Evolutionary conservation across 2,888 invertebrate species (phyloP).

Genomic region (Clunio marinus): DNA sequence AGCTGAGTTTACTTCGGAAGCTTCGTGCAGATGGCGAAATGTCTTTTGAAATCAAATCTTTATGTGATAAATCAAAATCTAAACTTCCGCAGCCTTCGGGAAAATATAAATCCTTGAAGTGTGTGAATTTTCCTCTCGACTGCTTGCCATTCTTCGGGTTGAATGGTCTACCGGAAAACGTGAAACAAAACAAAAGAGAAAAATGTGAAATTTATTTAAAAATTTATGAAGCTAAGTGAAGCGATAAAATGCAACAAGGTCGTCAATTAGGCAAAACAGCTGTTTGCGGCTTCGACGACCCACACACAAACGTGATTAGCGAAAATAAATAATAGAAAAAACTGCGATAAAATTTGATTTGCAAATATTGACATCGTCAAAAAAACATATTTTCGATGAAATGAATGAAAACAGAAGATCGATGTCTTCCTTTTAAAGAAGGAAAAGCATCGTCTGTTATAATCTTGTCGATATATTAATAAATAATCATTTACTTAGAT

Average conservation of each 20-base stretch:
- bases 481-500: constrained; percentile 29
- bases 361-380: too few relatives aligned
- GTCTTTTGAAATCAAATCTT: background rate
- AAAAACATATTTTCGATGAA: too few relatives aligned
- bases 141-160: constrained; percentile 44
- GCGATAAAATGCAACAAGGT: too few relatives aligned
- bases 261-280: too few relatives aligned
- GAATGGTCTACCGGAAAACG: background rate
- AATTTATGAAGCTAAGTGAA: background rate
- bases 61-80: constrained; percentile 16
- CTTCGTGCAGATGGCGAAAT: background rate
- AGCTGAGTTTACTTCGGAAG: background rate
- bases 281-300: too few relatives aligned
- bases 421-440: too few relatives aligned
- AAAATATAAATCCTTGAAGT: constrained; percentile 67
- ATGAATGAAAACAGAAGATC: too few relatives aligned
- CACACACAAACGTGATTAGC: too few relatives aligned
- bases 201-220: background rate
- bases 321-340: too few relatives aligned
- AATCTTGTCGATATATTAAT: too few relatives aligned
- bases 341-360: too few relatives aligned
- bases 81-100: constrained; percentile 65
- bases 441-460: too few relatives aligned
- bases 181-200: background rate
- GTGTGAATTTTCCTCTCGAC: constrained; percentile 56